Evolutionary conservation across 2,113 vertebrate genomes (phyloP), one percentile per base, ranked within the genome.

Genomic region (Nerophis lumbriciformis): DNA sequence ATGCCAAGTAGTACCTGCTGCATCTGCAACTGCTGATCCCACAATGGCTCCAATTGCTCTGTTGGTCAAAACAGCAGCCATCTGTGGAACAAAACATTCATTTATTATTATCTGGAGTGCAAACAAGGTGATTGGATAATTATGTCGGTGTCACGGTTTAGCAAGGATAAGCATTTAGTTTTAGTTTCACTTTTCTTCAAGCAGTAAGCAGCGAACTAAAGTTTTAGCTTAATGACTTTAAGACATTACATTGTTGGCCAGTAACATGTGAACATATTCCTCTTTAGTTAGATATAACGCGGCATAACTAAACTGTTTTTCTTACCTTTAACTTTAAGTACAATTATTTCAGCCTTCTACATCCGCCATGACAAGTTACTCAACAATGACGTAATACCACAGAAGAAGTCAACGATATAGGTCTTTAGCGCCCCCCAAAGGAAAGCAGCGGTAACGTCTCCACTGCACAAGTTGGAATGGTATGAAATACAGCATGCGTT

Each of bases 11-110:
- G 15, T 80, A 90, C 90, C 89, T 83, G 90, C 90, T 58, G 90
- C 84, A 78, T 91, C 89, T 48, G 87, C 90, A 38, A 88, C 87
- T 39, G 89, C 78, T 54, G 88, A 84, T 49, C 89, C 90, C 13
- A 89, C 61, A 10, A 91, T 84, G 44, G 89, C 88, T 73, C 88
- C 90, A 7, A 89, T 9, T 5, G 84, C 88, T 75, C 88, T 85
- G 76, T 84, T 69, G 7, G 71, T 58, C 66, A 87, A 66, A 83
- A 78, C 59, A 55, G 82, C 50, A 14, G 83, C 57, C 88, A 91
- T 90, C 86, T 90, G 71, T 8, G 53, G 66, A 57, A 47, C 21
- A 13, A 14, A 44, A 35, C 54, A 47, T 6, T 16, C 8, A 16
- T 15, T 37, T 53, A 1, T 53, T 14, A 28, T 28, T 28, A 3